phyloP scores from a whole-genome alignment of 2,113 vertebrate species.

The Cochlearius cochlearius region DNA sequence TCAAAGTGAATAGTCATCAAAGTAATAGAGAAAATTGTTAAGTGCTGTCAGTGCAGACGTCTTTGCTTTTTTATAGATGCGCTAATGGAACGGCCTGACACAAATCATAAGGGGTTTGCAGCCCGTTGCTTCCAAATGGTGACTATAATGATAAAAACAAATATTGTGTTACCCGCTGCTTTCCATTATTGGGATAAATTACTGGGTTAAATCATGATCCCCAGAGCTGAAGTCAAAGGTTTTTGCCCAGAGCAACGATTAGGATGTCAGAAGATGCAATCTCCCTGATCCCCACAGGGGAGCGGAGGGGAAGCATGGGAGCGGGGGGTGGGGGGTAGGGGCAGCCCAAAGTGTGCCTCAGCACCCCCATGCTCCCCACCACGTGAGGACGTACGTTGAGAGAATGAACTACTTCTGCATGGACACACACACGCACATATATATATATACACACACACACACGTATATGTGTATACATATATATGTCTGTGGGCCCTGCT shows the following conservation, averaged over 20 bases:
- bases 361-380: background rate
- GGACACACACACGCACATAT: too few species aligned
- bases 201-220: background rate
- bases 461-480: too few species aligned
- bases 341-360: background rate
- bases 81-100: background rate
- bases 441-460: too few species aligned
- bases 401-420: background rate
- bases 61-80: background rate
- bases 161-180: background rate
- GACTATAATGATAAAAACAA: slow-evolving; percentile 16
- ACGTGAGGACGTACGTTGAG: accelerated
- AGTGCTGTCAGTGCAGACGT: background rate
- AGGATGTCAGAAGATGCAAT: background rate
- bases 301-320: background rate
- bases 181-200: background rate
- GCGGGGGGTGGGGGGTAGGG: too few species aligned
- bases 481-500: background rate
- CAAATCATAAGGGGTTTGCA: background rate
- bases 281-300: background rate
- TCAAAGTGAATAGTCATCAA: slow-evolving; percentile 1
- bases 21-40: slow-evolving; percentile 30
- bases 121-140: background rate
- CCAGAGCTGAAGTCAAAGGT: background rate
- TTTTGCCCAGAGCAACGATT: background rate